These are phyloP conservation scores for Conus canariensis DNA, from an alignment of 2,888 invertebrate genomes.

Conservation along the genomic window DNA sequence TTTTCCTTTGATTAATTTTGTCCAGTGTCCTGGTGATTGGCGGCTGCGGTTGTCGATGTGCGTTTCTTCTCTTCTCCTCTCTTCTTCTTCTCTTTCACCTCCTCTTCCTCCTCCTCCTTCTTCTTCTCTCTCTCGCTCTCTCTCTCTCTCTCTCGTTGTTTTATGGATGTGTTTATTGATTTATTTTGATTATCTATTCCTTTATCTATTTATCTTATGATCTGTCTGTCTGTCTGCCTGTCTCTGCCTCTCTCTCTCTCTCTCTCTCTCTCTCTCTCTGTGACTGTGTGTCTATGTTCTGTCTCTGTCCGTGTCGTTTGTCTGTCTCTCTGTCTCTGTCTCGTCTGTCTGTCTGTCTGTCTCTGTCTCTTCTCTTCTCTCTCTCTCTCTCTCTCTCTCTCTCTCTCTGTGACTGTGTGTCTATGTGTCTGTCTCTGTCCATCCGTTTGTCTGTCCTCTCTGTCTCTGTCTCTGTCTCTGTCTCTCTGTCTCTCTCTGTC, in stretches of 20 bases:
- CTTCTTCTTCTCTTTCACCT: too few relatives aligned
- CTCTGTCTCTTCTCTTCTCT: background rate
- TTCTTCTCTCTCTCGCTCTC: background rate
- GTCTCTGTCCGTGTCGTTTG: background rate
- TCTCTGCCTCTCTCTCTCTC: background rate
- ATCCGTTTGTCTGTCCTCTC: background rate
- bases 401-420: background rate
- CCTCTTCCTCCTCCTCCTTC: background rate
- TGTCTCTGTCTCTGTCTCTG: background rate
- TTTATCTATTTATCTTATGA: too few relatives aligned
- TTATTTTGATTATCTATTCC: too few relatives aligned
- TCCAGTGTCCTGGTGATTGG: background rate
- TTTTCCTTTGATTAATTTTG: background rate
- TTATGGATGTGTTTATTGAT: too few relatives aligned
- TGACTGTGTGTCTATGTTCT: background rate
- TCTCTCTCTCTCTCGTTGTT: background rate
- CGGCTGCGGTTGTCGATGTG: background rate
- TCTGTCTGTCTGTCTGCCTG: too few relatives aligned
- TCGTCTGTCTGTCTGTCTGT: background rate
- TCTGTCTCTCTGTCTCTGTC: background rate
- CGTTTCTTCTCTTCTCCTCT: too few relatives aligned
- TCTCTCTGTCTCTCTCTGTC: background rate
- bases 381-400: background rate
- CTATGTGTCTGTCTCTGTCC: background rate
- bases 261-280: background rate